Evolutionary conservation across 1,140 invertebrate genomes (phyloP).

Genomic region (Archegozetes longisetosus): DNA sequence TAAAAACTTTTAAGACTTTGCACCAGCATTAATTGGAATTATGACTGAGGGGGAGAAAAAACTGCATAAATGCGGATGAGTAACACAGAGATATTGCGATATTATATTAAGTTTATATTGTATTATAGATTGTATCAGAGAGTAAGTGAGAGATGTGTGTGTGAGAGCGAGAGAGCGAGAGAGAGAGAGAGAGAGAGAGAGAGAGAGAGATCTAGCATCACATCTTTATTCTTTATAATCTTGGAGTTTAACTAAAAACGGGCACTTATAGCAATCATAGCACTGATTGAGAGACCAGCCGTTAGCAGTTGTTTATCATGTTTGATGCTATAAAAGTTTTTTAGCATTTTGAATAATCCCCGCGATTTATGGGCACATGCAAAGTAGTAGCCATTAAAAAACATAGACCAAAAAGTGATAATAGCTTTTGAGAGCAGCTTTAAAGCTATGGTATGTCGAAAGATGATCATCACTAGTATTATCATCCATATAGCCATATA

Average conservation of each 20-base stretch:
- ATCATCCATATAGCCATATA: not conserved
- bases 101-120: too few species aligned
- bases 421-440: not conserved
- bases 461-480: not conserved
- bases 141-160: not conserved
- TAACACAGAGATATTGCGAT: too few species aligned
- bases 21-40: not conserved
- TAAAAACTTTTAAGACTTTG: not conserved
- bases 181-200: not conserved
- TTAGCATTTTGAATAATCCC: not conserved
- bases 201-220: not conserved
- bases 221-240: not conserved
- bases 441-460: not conserved
- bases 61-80: too few species aligned
- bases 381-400: not conserved
- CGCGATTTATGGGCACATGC: not conserved
- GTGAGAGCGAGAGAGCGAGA: not conserved
- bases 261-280: not conserved
- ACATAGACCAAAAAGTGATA: not conserved
- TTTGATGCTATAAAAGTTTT: not conserved
- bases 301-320: not conserved
- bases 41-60: not conserved
- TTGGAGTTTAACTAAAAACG: not conserved
- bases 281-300: not conserved
- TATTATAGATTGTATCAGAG: not conserved